Evolutionary conservation across 1,140 invertebrate species (phyloP).

Genomic region (Leguminivora glycinivorella): DNA sequence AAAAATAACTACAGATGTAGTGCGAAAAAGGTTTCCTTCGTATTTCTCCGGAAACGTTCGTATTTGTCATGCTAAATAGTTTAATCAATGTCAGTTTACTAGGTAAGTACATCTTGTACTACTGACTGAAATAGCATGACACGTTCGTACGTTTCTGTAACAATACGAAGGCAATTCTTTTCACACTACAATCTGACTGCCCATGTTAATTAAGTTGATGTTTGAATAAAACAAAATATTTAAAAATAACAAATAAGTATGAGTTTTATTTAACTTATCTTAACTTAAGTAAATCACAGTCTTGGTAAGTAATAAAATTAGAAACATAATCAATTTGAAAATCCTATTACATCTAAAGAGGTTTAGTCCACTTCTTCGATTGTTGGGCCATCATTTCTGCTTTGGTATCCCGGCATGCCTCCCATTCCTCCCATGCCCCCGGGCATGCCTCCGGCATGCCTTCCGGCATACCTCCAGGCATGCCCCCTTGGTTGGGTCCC

Average conservation of each 20-base stretch:
- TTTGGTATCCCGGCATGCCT: not conserved
- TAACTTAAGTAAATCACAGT: slow-evolving; percentile 5
- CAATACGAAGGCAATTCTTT: not conserved
- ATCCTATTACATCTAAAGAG: not conserved
- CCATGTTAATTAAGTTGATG: not conserved
- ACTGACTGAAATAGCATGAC: too few species aligned
- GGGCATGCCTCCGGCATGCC: slow-evolving; percentile 30
- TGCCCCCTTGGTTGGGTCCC: slow-evolving; percentile 41
- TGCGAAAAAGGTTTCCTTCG: too few species aligned
- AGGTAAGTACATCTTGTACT: too few species aligned
- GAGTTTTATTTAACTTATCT: not conserved
- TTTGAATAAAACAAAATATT: not conserved
- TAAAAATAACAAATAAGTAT: slow-evolving; percentile 13
- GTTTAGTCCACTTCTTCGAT: slow-evolving; percentile 83
- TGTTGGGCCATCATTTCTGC: slow-evolving; percentile 75
- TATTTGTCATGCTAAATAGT: too few species aligned
- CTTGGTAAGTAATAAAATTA: not conserved
- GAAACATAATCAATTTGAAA: not conserved
- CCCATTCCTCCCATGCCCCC: slow-evolving; percentile 8
- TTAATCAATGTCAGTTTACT: too few species aligned
- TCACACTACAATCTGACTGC: too few species aligned
- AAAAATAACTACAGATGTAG: too few species aligned
- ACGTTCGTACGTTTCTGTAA: too few species aligned
- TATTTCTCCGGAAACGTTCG: too few species aligned
- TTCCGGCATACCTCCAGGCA: slow-evolving; percentile 30